phyloP scores from a whole-genome alignment of 2,113 vertebrate species.

The Myotis brandtii region DNA sequence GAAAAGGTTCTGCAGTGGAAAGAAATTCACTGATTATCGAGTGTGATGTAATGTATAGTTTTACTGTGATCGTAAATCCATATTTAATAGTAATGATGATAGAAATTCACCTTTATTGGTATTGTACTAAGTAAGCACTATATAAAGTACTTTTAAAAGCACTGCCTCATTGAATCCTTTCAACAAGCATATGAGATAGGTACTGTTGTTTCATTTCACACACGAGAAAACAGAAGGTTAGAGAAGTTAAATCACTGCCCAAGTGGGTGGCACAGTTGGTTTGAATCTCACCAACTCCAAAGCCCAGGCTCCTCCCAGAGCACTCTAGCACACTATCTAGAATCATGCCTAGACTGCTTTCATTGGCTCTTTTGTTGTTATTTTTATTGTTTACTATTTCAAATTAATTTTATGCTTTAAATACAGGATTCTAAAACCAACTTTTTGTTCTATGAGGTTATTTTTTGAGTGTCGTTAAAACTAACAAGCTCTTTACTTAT shows the following conservation, averaged over 20 bases:
- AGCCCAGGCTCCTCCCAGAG: not conserved
- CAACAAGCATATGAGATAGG: not conserved
- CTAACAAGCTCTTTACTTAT: not conserved
- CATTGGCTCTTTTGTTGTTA: not conserved
- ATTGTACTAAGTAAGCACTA: not conserved
- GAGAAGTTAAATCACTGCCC: not conserved
- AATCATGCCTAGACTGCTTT: not conserved
- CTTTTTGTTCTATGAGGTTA: not conserved
- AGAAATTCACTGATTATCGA: slow-evolving; percentile 4
- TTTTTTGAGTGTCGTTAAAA: not conserved
- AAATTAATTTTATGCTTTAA: slow-evolving; percentile 5
- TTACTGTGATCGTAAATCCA: not conserved
- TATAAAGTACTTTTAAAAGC: slow-evolving; percentile 33
- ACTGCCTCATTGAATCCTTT: not conserved
- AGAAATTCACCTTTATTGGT: not conserved
- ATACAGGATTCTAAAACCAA: slow-evolving; percentile 8
- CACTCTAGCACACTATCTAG: too few species aligned
- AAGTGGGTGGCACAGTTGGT: not conserved
- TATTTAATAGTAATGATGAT: not conserved
- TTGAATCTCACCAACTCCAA: not conserved
- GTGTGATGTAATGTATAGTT: not conserved
- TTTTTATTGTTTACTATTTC: not conserved
- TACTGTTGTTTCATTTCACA: not conserved
- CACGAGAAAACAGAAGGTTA: not conserved
- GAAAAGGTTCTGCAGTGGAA: not conserved